Evolutionary conservation across 1,140 invertebrate genomes (phyloP).

Genomic region (Acromyrmex echinatior): DNA sequence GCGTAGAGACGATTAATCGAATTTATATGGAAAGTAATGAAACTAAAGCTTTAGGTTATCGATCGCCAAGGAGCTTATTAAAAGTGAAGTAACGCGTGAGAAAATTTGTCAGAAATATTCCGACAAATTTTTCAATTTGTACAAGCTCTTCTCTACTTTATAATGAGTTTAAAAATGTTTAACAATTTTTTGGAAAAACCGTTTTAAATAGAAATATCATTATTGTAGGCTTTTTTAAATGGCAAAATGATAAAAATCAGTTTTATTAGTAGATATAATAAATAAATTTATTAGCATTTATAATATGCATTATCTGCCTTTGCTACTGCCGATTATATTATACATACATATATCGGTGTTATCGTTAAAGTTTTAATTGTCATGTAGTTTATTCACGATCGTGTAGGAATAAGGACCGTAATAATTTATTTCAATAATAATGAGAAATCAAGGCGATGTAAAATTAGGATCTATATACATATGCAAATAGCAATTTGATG

Average conservation of each 20-base stretch:
- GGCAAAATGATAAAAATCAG: neutral
- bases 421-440: slow-evolving; percentile 51
- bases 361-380: slow-evolving; percentile 33
- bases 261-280: neutral
- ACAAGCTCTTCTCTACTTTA: neutral
- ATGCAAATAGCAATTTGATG: neutral
- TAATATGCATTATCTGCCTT: neutral
- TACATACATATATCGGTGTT: neutral
- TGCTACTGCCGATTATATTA: neutral
- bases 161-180: neutral
- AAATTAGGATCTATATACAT: neutral
- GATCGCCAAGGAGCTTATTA: neutral
- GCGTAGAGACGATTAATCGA: slow-evolving; percentile 38
- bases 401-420: slow-evolving; percentile 1
- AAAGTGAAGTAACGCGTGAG: slow-evolving; percentile 2
- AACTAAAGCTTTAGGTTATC: slow-evolving; percentile 38
- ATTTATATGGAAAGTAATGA: slow-evolving; percentile 51
- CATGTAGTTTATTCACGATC: slow-evolving; percentile 16
- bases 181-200: neutral
- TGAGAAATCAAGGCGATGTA: neutral
- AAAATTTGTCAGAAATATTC: slow-evolving; percentile 1
- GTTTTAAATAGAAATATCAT: neutral
- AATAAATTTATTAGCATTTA: neutral
- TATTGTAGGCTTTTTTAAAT: neutral
- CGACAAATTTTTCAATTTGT: neutral